phyloP scores from a whole-genome alignment of 2,113 vertebrate species.

The Salminus brasiliensis region DNA sequence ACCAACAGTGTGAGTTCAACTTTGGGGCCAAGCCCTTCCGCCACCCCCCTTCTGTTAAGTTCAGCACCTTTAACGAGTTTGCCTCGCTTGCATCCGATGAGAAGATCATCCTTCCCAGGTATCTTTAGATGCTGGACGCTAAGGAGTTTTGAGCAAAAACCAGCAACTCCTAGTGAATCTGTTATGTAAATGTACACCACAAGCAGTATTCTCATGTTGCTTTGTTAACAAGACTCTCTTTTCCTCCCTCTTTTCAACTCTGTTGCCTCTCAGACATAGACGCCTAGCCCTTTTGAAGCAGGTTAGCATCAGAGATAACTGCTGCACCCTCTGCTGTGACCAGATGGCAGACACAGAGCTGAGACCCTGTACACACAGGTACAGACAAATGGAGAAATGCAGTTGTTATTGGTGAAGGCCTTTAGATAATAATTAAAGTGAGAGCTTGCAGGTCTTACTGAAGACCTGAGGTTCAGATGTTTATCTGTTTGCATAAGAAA shows the following conservation, averaged over 20 bases:
- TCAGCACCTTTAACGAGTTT: constrained; percentile 98
- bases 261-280: constrained; percentile 81
- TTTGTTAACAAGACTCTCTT: neutral
- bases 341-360: constrained; percentile 96
- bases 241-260: constrained; percentile 7
- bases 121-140: constrained; percentile 40
- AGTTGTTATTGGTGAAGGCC: no score
- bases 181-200: neutral
- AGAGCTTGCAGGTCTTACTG: neutral
- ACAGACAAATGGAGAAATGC: constrained; percentile 50
- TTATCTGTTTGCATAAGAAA: neutral
- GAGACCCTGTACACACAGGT: constrained; percentile 96
- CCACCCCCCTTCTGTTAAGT: constrained; percentile 90
- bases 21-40: constrained; percentile 97
- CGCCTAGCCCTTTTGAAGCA: constrained; percentile 95
- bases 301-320: constrained; percentile 98
- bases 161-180: neutral
- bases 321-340: constrained; percentile 97
- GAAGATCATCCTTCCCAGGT: constrained; percentile 97
- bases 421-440: neutral
- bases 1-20: constrained; percentile 99
- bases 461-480: neutral
- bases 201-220: neutral
- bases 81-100: constrained; percentile 92
- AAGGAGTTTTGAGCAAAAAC: neutral